Base-by-base conservation (phyloP, 2,888 invertebrate genomes). In the Phyto melanocephala region DNA sequence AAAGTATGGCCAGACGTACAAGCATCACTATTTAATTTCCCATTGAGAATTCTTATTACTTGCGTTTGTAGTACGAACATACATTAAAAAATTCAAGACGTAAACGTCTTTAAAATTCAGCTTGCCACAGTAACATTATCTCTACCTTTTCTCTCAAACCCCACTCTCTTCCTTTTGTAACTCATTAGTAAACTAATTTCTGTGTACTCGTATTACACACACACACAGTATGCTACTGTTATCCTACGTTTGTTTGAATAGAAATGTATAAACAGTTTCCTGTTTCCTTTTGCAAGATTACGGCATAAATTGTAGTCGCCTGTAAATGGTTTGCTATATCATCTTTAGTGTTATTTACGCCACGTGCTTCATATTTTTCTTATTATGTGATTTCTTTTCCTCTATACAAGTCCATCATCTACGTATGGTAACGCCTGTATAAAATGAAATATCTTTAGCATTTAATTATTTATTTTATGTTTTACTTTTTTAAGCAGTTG, bases 391-490 rank as follows among this genome's bases (percentile, higher is more conserved):
- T 54, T 28, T 54, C 1, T 13, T 11, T 40, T 28, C 20, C 42
- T 15, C n/a, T 15, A 15, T 15, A n/a, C n/a, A n/a, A 17, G 4
- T 45, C n/a, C 13, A 5, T 15, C 33, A 56, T 58, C 35, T 60
- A 37, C 2, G 2, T 15, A 62, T 72, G 24, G 11, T 17, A 15
- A 15, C 28, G 24, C 13, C 50, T 50, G 13, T 17, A 1, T 13
- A 37, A 15, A 20, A 13, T 37, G 13, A 50, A 15, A 58, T 28
- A 71, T 58, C 10, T 45, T 11, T 42, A 15, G 10, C 10, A 58
- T 60, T 71, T 33, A 70, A 56, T 70, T 70, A 58, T 71, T 47
- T 47, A 24, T 11, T 60, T 35, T 47, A 35, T 2, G n/a, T 60
- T 71, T 37, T 0, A 28, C n/a, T 68, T 20, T 28, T 28, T 28